These are phyloP conservation scores for Eulemur albifrons DNA, from an alignment of 2,797 vertebrate genomes.

Conservation along the genomic window DNA sequence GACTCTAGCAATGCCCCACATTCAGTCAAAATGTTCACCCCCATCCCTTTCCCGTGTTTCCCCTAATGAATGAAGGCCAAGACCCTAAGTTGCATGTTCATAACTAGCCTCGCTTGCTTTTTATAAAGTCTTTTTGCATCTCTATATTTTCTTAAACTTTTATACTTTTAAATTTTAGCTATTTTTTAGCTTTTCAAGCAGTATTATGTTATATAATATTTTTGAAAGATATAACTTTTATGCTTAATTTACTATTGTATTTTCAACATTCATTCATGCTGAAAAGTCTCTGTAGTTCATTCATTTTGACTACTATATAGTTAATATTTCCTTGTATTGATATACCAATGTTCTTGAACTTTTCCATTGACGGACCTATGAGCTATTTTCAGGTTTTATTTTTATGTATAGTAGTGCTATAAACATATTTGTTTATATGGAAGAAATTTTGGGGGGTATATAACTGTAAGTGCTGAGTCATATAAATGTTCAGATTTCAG, in stretches of 20 bases:
- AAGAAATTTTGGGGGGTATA: neutral
- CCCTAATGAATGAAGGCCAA: neutral
- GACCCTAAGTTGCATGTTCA: neutral
- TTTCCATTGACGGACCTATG: neutral
- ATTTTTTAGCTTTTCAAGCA: neutral
- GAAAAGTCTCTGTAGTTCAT: neutral
- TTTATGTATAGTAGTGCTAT: neutral
- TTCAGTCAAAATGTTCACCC: neutral
- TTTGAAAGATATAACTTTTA: neutral
- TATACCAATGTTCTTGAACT: neutral
- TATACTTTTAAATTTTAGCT: neutral
- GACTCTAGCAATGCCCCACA: neutral
- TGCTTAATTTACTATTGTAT: neutral
- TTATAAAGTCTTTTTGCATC: neutral
- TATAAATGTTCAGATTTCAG: neutral
- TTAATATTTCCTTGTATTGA: neutral
- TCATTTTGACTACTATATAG: neutral
- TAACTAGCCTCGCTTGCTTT: neutral
- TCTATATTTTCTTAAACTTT: neutral
- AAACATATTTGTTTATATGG: neutral
- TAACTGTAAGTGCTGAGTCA: neutral
- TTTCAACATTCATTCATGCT: neutral
- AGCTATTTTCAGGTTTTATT: neutral
- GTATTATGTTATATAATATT: neutral
- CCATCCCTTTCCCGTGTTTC: rapidly evolving